Conservation (phyloP, 2,113 vertebrate species). For the Sciurus niger region DNA sequence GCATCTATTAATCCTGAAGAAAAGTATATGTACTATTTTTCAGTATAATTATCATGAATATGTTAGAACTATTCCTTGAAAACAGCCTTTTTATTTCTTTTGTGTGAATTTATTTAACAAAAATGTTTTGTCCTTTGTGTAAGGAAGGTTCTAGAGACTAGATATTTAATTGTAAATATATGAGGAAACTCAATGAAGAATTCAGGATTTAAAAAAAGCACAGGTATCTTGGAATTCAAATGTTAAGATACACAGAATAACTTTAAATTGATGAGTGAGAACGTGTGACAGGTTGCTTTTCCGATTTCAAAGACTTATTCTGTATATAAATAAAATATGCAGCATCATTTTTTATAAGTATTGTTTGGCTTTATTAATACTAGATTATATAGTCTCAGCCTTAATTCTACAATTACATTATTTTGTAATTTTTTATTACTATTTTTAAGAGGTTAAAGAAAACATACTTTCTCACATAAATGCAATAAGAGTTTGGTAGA, state of each 20-base stretch:
- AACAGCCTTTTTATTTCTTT: constrained; percentile 72
- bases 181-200: constrained; percentile 61
- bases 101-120: constrained; percentile 82
- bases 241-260: constrained; percentile 45
- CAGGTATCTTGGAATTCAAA: constrained; percentile 65
- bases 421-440: constrained; percentile 84
- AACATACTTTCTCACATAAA: constrained; percentile 54
- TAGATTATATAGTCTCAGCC: constrained; percentile 77
- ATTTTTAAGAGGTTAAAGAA: constrained; percentile 81
- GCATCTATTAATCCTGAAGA: constrained; percentile 26
- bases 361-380: constrained; percentile 75
- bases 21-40: constrained; percentile 62
- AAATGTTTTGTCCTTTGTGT: constrained; percentile 64
- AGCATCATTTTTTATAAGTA: constrained; percentile 73
- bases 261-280: constrained; percentile 1
- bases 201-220: constrained; percentile 68
- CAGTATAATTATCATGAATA: constrained; percentile 65
- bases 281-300: constrained; percentile 65
- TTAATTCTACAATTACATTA: constrained; percentile 81
- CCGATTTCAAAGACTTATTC: constrained; percentile 67
- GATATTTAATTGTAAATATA: constrained; percentile 84
- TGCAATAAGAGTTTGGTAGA: constrained; percentile 68
- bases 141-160: constrained; percentile 73
- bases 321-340: constrained; percentile 64
- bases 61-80: constrained; percentile 67